phyloP scores from a whole-genome alignment of 1,140 invertebrate genomes.

The Drosophila pseudoananassae region DNA sequence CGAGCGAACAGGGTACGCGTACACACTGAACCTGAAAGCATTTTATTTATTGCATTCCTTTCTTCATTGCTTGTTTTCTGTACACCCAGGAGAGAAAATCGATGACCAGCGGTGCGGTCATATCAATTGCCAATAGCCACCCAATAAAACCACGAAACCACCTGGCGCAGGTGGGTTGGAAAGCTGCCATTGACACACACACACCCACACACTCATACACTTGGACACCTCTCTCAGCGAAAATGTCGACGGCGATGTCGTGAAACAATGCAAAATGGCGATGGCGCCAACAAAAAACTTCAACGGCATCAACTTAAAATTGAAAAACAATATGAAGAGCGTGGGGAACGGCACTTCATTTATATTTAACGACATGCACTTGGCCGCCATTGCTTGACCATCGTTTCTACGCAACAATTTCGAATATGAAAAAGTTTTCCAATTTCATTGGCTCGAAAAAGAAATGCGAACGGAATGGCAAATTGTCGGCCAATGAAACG shows the following conservation, averaged over 20 bases:
- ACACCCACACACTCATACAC: background rate
- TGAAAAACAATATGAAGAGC: slow-evolving; percentile 35
- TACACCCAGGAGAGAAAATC: slow-evolving; percentile 22
- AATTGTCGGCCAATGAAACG: slow-evolving; percentile 56
- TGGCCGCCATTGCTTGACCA: slow-evolving; percentile 46
- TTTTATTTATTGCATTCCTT: slow-evolving; percentile 25
- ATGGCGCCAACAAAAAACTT: slow-evolving; percentile 48
- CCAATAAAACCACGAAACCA: slow-evolving; percentile 20
- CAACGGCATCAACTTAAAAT: slow-evolving; percentile 13
- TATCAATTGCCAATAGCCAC: slow-evolving; percentile 27
- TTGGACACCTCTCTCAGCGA: slow-evolving; percentile 11
- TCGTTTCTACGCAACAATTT: slow-evolving; percentile 80
- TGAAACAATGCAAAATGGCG: slow-evolving; percentile 80
- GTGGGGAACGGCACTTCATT: slow-evolving; percentile 50
- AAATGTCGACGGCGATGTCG: slow-evolving; percentile 41
- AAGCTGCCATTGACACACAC: slow-evolving; percentile 33
- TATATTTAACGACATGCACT: slow-evolving; percentile 71
- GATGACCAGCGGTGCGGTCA: slow-evolving; percentile 18
- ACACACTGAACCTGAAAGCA: background rate
- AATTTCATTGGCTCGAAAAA: slow-evolving; percentile 70
- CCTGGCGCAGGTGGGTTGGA: slow-evolving; percentile 29
- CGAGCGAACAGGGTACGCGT: background rate
- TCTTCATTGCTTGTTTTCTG: slow-evolving; percentile 4
- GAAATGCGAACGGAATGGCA: slow-evolving; percentile 71
- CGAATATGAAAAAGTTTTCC: slow-evolving; percentile 70